Base-by-base conservation (phyloP, 30 jellyfish, hydroid and myxozoan species). In the Rhopilema esculentum region DNA sequence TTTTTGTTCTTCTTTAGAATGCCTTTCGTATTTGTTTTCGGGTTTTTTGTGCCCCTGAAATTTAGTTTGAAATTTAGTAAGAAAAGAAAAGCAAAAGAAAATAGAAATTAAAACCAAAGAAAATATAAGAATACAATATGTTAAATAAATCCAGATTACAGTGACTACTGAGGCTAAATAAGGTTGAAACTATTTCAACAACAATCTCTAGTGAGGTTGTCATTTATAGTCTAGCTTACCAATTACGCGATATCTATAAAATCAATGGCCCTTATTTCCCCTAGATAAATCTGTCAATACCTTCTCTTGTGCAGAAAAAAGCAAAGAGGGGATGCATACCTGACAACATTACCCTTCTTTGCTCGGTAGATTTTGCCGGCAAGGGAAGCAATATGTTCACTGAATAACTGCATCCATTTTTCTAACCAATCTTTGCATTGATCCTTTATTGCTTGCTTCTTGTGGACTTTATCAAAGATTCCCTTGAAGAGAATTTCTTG, bases 301-400 rank as follows among this genome's bases (percentile, higher is more conserved):
- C n/a, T n/a, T n/a, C n/a, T n/a, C n/a, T n/a, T n/a, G n/a, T n/a
- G n/a, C n/a, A n/a, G n/a, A n/a, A n/a, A n/a, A n/a, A n/a, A n/a
- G n/a, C n/a, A n/a, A 19, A 29, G 12, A 26, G 40, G 16, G 28
- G 57, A 22, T 27, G 18, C 4, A 69, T 79, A 88, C 97, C 97
- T 80, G 40, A 89, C 97, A 12, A 89, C 97, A 28, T 89, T 89
- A 27, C 97, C 97, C 49, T 80, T 89, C 69, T 77, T 70, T 17
- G 97, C 97, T 7, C 97, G 82, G 69, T 72, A 83, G 33, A 90
- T 82, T 79, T 90, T 90, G 52, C 97, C 97, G 20, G 92, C 67
- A 20, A 84, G 67, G 22, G 97, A 91, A 21, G 84, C 66, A 27
- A 85, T 91, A 70, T 91, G 97, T 29, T 85, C 74, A 31, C 75